Conservation (phyloP, 2,113 vertebrate species). For the Gallinago undulata region DNA sequence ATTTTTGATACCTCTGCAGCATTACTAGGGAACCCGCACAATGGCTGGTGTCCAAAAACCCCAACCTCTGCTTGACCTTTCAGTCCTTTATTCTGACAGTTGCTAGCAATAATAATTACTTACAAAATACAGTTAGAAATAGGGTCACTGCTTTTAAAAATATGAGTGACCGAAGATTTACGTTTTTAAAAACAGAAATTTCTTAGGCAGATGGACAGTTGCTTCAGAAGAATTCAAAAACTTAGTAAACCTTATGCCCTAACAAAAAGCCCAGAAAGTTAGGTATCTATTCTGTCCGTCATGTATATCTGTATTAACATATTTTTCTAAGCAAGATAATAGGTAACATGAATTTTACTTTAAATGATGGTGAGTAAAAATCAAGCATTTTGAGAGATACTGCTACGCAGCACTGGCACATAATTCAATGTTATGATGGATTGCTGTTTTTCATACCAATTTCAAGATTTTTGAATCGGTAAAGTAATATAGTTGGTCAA, state of each 20-base stretch:
- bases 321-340: neutral
- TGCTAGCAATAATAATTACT: neutral
- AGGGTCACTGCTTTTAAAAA: neutral
- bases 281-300: neutral
- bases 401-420: neutral
- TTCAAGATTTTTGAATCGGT: constrained; percentile 5
- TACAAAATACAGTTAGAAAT: neutral
- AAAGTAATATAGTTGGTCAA: constrained; percentile 20
- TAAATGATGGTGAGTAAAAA: neutral
- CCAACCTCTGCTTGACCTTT: neutral
- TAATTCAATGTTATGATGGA: neutral
- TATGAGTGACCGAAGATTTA: neutral
- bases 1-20: neutral
- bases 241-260: constrained; percentile 8
- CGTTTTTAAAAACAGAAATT: neutral
- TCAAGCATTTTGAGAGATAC: neutral
- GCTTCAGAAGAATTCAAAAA: constrained; percentile 14
- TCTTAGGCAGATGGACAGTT: neutral
- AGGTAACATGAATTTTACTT: neutral
- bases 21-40: neutral
- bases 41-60: neutral
- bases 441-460: neutral
- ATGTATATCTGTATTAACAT: neutral
- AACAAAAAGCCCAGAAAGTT: neutral
- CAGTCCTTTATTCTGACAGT: neutral